These are phyloP conservation scores for Callaeas wilsoni DNA, from an alignment of 2,113 vertebrate species.

Conservation along the genomic window DNA sequence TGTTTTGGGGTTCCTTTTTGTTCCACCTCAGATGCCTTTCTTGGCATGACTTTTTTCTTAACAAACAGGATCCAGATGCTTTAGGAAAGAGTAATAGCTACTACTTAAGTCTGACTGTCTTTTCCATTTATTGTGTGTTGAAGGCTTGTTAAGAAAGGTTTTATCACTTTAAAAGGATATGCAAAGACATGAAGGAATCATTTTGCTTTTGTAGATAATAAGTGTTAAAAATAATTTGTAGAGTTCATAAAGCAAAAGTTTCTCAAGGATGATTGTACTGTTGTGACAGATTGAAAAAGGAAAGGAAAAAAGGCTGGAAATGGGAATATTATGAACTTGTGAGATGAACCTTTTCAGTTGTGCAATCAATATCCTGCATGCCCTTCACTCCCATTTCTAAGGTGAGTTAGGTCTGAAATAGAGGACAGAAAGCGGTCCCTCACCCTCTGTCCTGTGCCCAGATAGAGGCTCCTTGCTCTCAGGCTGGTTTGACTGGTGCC, in stretches of 20 bases:
- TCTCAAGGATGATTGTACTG: not conserved
- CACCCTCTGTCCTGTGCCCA: not conserved
- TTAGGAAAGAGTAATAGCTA: not conserved
- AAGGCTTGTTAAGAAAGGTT: not conserved
- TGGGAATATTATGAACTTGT: not conserved
- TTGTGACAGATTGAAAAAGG: not conserved
- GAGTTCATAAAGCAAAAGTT: not conserved
- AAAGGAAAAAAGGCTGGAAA: not conserved
- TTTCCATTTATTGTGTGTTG: not conserved
- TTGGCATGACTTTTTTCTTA: not conserved
- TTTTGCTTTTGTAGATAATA: not conserved
- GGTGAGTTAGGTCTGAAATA: not conserved
- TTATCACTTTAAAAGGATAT: not conserved
- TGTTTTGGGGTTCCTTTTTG: not conserved
- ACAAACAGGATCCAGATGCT: not conserved
- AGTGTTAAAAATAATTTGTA: constrained; percentile 16
- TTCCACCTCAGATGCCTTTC: not conserved
- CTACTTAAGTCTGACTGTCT: not conserved
- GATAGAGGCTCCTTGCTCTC: not conserved
- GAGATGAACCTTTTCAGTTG: not conserved
- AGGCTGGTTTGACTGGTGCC: not conserved
- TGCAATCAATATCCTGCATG: not conserved
- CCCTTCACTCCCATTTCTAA: not conserved
- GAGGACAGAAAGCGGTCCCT: not conserved
- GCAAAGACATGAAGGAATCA: not conserved